Conservation (phyloP, 2,888 invertebrate species). For the Epistrophe eligans region DNA sequence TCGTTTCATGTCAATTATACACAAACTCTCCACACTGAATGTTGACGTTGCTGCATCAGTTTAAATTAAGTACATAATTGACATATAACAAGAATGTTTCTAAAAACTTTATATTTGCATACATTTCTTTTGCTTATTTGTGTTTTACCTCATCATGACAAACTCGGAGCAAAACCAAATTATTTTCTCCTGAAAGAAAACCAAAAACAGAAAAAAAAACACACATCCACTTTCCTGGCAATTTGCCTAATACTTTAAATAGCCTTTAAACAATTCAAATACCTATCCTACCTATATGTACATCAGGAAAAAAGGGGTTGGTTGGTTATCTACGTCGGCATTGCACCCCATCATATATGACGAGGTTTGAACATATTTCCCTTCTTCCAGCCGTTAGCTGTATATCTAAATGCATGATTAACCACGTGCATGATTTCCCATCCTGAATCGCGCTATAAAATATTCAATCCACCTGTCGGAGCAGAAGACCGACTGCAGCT, state of each 20-base stretch:
- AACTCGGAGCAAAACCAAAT: background rate
- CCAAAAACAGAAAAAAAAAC: background rate
- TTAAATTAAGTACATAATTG: constrained; percentile 25
- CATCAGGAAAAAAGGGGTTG: constrained; percentile 14
- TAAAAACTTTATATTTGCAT: constrained; percentile 20
- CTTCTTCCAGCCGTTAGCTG: background rate
- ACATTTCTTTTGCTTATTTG: background rate
- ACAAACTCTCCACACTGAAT: background rate
- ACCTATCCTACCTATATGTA: background rate
- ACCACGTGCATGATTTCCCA: constrained; percentile 75
- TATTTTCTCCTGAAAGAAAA: background rate
- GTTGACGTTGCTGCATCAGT: background rate
- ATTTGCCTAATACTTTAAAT: constrained; percentile 41
- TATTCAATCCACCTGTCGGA: constrained; percentile 75
- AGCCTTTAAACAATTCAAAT: constrained; percentile 36
- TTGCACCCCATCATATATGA: constrained; percentile 1
- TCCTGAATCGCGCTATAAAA: constrained; percentile 65
- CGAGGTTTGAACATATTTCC: background rate
- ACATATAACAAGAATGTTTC: constrained; percentile 3
- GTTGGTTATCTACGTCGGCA: background rate
- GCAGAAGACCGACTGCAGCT: constrained; percentile 32
- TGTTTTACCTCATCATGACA: background rate
- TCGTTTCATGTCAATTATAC: constrained; percentile 20
- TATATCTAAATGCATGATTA: constrained; percentile 69
- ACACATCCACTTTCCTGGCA: constrained; percentile 15